Conservation (phyloP, 2,113 vertebrate genomes). For the Cyprinodon brontotheroides region DNA sequence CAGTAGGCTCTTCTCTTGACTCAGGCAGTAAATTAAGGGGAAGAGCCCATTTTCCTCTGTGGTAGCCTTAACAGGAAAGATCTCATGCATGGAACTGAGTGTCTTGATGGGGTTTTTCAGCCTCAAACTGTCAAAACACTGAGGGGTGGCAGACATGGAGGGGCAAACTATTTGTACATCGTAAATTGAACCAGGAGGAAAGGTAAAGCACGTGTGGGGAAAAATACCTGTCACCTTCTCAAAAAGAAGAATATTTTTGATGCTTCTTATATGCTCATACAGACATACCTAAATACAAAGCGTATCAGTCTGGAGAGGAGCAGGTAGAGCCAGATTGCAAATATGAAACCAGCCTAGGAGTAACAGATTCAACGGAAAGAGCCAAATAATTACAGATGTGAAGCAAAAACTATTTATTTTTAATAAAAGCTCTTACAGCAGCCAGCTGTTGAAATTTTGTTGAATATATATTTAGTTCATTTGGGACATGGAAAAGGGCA, state of each 20-base stretch:
- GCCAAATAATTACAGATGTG: too few species aligned
- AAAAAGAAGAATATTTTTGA: not conserved
- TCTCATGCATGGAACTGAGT: slow-evolving; percentile 60
- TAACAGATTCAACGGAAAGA: too few species aligned
- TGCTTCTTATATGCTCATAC: not conserved
- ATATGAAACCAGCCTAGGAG: too few species aligned
- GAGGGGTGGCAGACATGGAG: not conserved
- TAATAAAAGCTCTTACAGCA: too few species aligned
- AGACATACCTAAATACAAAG: too few species aligned
- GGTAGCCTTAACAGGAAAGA: slow-evolving; percentile 62
- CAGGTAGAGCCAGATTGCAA: too few species aligned
- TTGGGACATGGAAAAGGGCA: too few species aligned
- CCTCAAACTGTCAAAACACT: slow-evolving; percentile 54
- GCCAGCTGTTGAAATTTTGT: too few species aligned
- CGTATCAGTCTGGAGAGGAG: too few species aligned
- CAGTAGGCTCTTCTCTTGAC: slow-evolving; percentile 50
- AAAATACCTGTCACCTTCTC: not conserved
- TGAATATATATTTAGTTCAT: too few species aligned
- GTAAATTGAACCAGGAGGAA: slow-evolving; percentile 33
- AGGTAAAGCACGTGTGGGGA: not conserved
- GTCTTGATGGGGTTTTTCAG: slow-evolving; percentile 62
- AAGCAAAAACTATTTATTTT: too few species aligned
- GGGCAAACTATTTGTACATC: slow-evolving; percentile 6
- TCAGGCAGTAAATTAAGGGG: slow-evolving; percentile 66
- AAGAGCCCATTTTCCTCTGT: slow-evolving; percentile 66